phyloP scores from a whole-genome alignment of 2,113 vertebrate species.

The Ibidorhyncha struthersii region DNA sequence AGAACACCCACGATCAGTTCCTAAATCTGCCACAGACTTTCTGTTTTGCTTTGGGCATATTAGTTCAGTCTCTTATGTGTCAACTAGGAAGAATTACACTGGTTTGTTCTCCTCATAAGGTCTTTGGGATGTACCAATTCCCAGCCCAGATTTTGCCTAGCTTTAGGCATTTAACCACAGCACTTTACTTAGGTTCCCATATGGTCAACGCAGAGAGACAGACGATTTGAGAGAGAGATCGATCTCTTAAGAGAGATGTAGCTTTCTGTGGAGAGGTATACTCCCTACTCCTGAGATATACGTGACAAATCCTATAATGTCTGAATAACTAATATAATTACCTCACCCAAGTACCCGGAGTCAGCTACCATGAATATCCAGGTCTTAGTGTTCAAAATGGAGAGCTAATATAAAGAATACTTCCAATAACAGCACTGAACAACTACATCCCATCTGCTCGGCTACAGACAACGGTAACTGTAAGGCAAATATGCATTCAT shows the following conservation, averaged over 20 bases:
- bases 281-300: not conserved
- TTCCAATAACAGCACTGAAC: not conserved
- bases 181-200: not conserved
- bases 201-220: not conserved
- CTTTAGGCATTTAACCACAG: not conserved
- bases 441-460: not conserved
- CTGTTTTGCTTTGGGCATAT: constrained; percentile 16
- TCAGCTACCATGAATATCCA: not conserved
- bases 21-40: constrained; percentile 10
- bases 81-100: not conserved
- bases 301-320: not conserved
- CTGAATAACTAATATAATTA: not conserved
- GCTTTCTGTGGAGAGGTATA: not conserved
- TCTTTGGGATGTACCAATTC: not conserved
- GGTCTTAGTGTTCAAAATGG: not conserved
- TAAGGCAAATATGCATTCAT: not conserved
- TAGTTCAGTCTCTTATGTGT: constrained; percentile 4
- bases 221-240: not conserved
- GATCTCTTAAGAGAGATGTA: not conserved
- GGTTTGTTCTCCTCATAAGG: not conserved
- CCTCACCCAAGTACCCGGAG: not conserved
- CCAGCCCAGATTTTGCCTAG: not conserved
- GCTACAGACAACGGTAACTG: not conserved
- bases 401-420: not conserved
- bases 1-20: not conserved